Evolutionary conservation across 1,140 invertebrate species (phyloP), one percentile per base, ranked within the genome.

Genomic region (Yoshiicerus persimilis): DNA sequence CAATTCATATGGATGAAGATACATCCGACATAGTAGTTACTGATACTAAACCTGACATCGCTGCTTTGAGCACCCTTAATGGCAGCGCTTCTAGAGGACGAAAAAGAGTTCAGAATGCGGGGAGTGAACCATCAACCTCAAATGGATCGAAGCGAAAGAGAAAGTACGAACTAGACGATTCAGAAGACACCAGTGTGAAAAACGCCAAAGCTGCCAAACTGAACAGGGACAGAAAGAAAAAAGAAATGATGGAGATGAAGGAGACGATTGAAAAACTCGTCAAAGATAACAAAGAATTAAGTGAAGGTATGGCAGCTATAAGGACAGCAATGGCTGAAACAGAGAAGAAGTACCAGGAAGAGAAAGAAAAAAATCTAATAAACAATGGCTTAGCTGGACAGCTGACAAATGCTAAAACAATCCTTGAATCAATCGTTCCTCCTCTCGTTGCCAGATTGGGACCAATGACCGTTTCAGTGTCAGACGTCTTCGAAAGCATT

Each of bases 211-310:
- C 89, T 6, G 89, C 89, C 0, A 90, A 90, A 41, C 0, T 86
- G 13, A 90, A 90, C 38, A 84, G 89, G 1, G 87, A 88, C 10
- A 70, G 36, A 30, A 90, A 90, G 88, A 90, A 90, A 75, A n/a
- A 39, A 10, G 80, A 83, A 25, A 84, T 56, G 38, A n/a, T 30
- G 25, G 32, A 86, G 3, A 38, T 77, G 2, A 86, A 88, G 38
- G 8, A 62, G 11, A 38, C 10, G 11, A 10, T 62, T 23, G 20
- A 23, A 0, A 75, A 13, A 3, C 2, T 30, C 34, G n/a, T 16
- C 4, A 64, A 75, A 25, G 25, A 87, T 8, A 66, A 39, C 2
- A 20, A 80, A 11, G 30, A 80, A 8, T 87, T 27, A 3, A 38
- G 27, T 11, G 25, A n/a, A 20, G 30, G 16, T 9, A n/a, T 34